Base-by-base conservation (phyloP, 2,113 vertebrate species). In the Pontoporia blainvillei region DNA sequence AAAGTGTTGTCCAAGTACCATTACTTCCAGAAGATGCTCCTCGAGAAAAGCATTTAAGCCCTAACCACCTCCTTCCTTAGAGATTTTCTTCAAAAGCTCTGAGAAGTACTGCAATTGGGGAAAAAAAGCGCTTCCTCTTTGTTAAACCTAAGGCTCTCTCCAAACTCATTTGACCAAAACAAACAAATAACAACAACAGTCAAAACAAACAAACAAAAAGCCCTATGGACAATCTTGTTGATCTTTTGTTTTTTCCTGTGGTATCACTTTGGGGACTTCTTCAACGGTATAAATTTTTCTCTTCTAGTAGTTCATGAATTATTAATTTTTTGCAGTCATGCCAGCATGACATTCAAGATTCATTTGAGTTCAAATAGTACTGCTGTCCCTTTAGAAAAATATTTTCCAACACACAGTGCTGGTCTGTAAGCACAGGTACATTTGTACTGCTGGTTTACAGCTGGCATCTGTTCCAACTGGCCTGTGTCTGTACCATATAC, bases 401-500 rank as follows among this genome's bases (percentile, higher is more conserved):
- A 5, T 12, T 8, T 61, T 4, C 76, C 41, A 20, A 17, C 18
- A 25, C 8, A 1, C 41, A 2, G 14, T 4, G 1, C 14, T 1
- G 14, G 20, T 18, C 15, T 7, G 1, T 3, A n/a, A 3, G 9
- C 25, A 1, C 6, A 8, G 52, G 31, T 8, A 20, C 2, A 1
- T 6, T 5, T 27, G 21, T 11, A 6, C 17, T 5, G 21, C 13
- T 1, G 4, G 12, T 27, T 46, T 4, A 23, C 15, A 20, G 36
- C 31, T 8, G 54, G 52, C 6, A 2, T 21, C 10, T 23, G 1
- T 20, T 57, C 44, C 23, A 3, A 6, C 0, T 0, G 39, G 15
- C 20, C 14, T 14, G 36, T 17, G 20, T 78, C 41, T 39, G 0
- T 0, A 12, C 64, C 36, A 14, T 0, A 11, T 0, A 0, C 2